A percentile compares a stretch with the other conserved stretches of the same genome.
Conservation (phyloP, 2,113 vertebrate species). For the Nothocercus nigrocapillus region DNA sequence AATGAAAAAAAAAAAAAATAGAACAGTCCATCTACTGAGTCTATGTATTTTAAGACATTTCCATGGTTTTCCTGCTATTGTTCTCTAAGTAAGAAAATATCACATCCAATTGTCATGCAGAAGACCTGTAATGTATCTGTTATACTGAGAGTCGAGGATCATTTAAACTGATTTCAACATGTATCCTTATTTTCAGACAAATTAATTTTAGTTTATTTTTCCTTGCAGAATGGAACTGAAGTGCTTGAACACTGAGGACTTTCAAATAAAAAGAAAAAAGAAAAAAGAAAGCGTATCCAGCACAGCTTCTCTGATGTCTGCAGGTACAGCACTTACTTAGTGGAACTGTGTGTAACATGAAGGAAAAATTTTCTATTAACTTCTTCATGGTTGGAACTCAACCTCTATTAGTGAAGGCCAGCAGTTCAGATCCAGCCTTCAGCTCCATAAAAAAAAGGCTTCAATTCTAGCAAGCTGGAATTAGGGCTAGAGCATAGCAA, state of each 20-base stretch:
- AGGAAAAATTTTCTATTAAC: not conserved
- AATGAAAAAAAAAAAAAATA: not conserved
- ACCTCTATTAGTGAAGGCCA: not conserved
- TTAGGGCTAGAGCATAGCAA: not conserved
- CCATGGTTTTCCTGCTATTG: not conserved
- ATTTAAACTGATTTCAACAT: not conserved
- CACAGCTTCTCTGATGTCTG: not conserved
- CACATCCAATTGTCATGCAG: not conserved
- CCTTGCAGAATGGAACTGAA: not conserved
- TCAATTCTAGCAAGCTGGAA: not conserved
- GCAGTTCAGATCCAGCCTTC: not conserved
- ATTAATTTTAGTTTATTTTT: not conserved
- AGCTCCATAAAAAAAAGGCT: not conserved
- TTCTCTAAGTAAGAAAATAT: not conserved
- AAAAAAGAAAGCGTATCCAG: not conserved
- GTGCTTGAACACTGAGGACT: not conserved
- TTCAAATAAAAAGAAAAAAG: not conserved
- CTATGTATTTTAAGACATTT: not conserved
- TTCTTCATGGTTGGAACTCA: not conserved
- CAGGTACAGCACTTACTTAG: fast-evolving
- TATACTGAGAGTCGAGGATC: not conserved
- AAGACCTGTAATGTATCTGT: not conserved
- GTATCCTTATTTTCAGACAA: not conserved
- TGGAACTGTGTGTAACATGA: not conserved
- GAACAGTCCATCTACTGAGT: not conserved